phyloP scores from a whole-genome alignment of 2,888 invertebrate species.

The Crioceris asparagi region DNA sequence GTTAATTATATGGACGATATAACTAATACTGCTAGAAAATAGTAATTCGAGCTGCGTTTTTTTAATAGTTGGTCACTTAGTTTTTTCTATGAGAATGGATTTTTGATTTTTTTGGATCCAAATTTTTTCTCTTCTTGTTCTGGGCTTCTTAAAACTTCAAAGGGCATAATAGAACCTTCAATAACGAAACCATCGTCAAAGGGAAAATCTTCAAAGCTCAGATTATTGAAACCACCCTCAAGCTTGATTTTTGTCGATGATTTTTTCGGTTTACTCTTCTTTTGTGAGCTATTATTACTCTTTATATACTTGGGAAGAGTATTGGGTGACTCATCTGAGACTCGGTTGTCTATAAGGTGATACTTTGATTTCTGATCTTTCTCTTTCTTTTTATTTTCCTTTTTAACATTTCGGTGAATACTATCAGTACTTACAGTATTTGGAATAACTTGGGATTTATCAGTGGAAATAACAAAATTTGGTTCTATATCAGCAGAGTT shows the following conservation, averaged over 20 bases:
- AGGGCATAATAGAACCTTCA: conserved; percentile 44
- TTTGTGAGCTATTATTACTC: conserved; percentile 26
- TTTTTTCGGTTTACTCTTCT: conserved; percentile 29
- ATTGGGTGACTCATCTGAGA: conserved; percentile 32
- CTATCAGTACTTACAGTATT: conserved; percentile 9
- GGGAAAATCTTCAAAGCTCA: conserved; percentile 66
- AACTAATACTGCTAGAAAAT: no score
- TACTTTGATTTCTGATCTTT: conserved; percentile 41
- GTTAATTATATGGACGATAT: no score
- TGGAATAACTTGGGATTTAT: conserved; percentile 6
- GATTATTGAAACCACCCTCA: conserved; percentile 56
- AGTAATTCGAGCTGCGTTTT: no score
- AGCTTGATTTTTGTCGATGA: conserved; percentile 24
- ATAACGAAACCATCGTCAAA: conserved; percentile 47
- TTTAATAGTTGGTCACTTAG: no score
- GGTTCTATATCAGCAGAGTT: no score
- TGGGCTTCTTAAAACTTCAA: conserved; percentile 50
- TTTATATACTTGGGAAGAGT: conserved; percentile 28
- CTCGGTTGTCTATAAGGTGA: conserved; percentile 41
- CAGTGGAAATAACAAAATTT: no score
- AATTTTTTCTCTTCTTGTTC: conserved; percentile 43
- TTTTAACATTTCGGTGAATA: conserved; percentile 8
- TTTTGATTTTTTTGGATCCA: conserved; percentile 40
- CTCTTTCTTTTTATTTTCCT: conserved; percentile 33
- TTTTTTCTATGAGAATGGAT: conserved; percentile 47